These are phyloP conservation scores for Leptothorax acervorum DNA, from an alignment of 2,888 invertebrate genomes.

Conservation along the genomic window DNA sequence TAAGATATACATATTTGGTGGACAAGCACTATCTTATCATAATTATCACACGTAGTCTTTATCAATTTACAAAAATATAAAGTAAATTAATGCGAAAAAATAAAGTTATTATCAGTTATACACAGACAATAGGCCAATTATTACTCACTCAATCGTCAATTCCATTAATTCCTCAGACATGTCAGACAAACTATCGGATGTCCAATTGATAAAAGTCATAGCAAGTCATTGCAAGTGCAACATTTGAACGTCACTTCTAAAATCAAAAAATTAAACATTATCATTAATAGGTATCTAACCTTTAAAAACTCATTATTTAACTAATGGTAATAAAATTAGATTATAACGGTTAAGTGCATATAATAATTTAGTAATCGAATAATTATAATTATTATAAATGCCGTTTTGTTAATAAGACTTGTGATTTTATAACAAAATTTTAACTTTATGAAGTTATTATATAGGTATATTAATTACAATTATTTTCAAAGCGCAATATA, in stretches of 20 bases:
- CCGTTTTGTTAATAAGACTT: neutral
- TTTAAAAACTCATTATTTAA: neutral
- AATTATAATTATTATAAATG: neutral
- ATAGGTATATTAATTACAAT: neutral
- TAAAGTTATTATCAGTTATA: constrained; percentile 1
- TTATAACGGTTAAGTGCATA: neutral
- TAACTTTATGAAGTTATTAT: neutral
- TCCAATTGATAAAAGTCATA: neutral
- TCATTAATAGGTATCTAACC: neutral
- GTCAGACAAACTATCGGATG: constrained; percentile 33
- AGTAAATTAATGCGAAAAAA: neutral
- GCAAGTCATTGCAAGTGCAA: neutral
- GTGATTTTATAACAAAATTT: neutral
- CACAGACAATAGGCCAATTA: neutral
- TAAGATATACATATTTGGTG: neutral
- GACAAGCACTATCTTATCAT: constrained; percentile 50
- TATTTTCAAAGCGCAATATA: neutral
- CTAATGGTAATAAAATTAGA: neutral
- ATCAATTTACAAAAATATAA: neutral
- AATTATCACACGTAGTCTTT: neutral
- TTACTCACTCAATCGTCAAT: constrained; percentile 55
- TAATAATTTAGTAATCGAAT: neutral
- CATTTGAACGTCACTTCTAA: constrained; percentile 3
- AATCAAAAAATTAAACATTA: neutral
- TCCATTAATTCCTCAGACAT: constrained; percentile 47